Evolutionary conservation across 1,140 invertebrate genomes (phyloP).

Genomic region (Drosophila sechellia): DNA sequence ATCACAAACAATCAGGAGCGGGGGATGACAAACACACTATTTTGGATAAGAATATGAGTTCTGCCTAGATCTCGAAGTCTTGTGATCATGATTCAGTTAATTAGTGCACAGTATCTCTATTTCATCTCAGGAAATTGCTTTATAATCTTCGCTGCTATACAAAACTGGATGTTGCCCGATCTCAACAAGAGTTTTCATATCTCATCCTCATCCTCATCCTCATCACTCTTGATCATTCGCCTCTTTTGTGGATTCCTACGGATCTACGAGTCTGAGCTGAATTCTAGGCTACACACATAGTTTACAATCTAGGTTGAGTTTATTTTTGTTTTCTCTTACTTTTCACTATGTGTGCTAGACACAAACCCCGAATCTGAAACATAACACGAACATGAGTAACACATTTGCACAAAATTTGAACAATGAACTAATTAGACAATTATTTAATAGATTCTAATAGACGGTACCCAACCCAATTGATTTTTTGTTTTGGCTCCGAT

Average conservation of each 20-base stretch:
- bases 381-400: constrained; percentile 43
- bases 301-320: constrained; percentile 35
- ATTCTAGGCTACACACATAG: constrained; percentile 41
- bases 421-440: constrained; percentile 73
- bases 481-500: constrained; percentile 52
- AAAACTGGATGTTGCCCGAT: constrained; percentile 16
- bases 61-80: constrained; percentile 29
- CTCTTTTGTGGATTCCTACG: not conserved
- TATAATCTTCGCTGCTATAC: constrained; percentile 22
- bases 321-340: constrained; percentile 23
- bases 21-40: constrained; percentile 16
- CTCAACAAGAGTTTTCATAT: constrained; percentile 8
- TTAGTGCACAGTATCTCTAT: constrained; percentile 17
- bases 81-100: constrained; percentile 31
- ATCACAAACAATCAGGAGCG: constrained; percentile 42
- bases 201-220: too few species aligned
- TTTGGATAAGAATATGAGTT: constrained; percentile 5
- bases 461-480: constrained; percentile 68
- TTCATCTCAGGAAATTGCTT: constrained; percentile 20
- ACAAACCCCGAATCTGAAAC: constrained; percentile 45
- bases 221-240: constrained; percentile 1
- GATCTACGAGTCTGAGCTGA: constrained; percentile 15
- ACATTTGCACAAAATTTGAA: constrained; percentile 62
- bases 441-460: constrained; percentile 66
- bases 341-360: constrained; percentile 46